A percentile compares a stretch with the other conserved stretches of the same genome.
phyloP scores from a whole-genome alignment of 2,888 invertebrate species.

The Imbricaverruca yamaguchii region DNA sequence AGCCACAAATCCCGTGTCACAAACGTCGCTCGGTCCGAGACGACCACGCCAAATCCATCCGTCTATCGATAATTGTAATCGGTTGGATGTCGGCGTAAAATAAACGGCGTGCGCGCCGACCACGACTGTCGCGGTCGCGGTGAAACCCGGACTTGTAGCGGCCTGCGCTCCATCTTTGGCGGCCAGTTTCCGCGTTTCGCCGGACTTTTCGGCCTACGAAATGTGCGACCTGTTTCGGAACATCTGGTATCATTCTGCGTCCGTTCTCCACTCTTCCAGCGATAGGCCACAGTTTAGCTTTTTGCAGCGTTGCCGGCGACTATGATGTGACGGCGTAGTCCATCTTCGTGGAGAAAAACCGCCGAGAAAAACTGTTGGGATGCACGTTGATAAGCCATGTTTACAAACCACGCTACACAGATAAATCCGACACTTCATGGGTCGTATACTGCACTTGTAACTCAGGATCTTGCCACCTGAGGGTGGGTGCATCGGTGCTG shows the following conservation, averaged over 20 bases:
- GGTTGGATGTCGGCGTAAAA: background rate
- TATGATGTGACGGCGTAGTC: conserved; percentile 21
- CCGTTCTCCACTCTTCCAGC: conserved; percentile 1
- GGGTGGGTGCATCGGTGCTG: too few species aligned
- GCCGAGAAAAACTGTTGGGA: background rate
- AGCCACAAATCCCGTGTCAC: background rate
- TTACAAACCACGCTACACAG: conserved; percentile 21
- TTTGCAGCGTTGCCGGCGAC: conserved; percentile 10
- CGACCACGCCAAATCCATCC: background rate
- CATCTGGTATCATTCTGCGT: background rate
- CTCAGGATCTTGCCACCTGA: background rate
- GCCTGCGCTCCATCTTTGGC: too few species aligned
- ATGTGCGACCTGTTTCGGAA: background rate
- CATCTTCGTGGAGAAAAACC: conserved; percentile 10
- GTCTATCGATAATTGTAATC: conserved; percentile 3
- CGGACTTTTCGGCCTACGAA: background rate
- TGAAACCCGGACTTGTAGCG: too few species aligned
- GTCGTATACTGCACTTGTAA: background rate
- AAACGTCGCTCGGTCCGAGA: background rate
- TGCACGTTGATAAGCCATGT: conserved; percentile 17
- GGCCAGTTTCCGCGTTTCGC: background rate
- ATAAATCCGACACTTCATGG: conserved; percentile 21
- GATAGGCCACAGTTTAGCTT: conserved; percentile 11
- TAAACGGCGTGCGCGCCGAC: background rate
- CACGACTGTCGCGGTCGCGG: too few species aligned